A percentile compares a stretch with the other conserved stretches of the same genome.
These are phyloP conservation scores for Vanessa tameamea DNA, from an alignment of 1,140 invertebrate species.

Conservation along the genomic window DNA sequence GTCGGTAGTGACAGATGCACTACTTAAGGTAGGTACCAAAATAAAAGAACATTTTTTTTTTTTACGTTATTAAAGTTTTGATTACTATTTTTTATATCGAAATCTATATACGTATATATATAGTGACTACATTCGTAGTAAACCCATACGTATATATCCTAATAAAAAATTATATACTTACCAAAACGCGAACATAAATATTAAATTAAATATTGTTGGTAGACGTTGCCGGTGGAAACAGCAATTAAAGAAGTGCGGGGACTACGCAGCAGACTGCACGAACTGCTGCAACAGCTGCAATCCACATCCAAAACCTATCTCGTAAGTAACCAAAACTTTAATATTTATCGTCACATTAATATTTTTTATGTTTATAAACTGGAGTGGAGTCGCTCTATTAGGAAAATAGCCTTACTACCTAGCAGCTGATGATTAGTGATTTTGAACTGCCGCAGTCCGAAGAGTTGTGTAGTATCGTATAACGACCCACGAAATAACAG, in stretches of 20 bases:
- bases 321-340: slow-evolving; percentile 44
- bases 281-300: slow-evolving; percentile 67
- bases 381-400: too few species aligned
- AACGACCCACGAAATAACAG: too few species aligned
- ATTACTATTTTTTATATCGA: not conserved
- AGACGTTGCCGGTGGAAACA: slow-evolving; percentile 68
- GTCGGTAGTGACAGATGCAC: slow-evolving; percentile 53
- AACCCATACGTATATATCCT: too few species aligned
- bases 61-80: not conserved
- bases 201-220: slow-evolving; percentile 14
- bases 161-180: too few species aligned
- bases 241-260: slow-evolving; percentile 63
- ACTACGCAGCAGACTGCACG: slow-evolving; percentile 54
- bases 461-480: too few species aligned
- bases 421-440: too few species aligned
- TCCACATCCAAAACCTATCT: slow-evolving; percentile 67
- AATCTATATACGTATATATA: too few species aligned
- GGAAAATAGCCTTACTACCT: too few species aligned
- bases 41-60: not conserved
- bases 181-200: not conserved
- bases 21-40: slow-evolving; percentile 57
- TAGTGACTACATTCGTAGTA: too few species aligned
- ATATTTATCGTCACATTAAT: not conserved
- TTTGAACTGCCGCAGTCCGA: too few species aligned
- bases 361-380: too few species aligned